Evolutionary conservation across 2,797 vertebrate genomes (phyloP).

Genomic region (Novumbra hubbsi): DNA sequence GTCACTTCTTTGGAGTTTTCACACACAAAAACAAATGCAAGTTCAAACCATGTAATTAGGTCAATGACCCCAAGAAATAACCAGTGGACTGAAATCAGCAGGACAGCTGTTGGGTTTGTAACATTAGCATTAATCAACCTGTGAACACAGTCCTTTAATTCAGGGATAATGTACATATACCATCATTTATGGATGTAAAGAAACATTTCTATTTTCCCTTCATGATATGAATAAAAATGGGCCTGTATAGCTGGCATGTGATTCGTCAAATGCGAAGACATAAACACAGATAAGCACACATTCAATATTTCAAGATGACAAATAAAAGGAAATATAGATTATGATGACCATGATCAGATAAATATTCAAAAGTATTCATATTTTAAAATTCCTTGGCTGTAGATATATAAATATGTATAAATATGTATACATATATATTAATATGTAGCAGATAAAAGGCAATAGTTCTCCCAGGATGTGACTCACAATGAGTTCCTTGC

Average conservation of each 20-base stretch:
- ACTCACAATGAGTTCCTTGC: neutral
- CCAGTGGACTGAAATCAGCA: neutral
- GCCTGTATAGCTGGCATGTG: neutral
- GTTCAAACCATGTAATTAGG: too few species aligned
- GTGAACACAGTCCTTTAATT: neutral
- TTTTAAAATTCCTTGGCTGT: conserved; percentile 4
- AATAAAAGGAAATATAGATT: neutral
- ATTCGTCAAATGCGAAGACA: conserved; percentile 2
- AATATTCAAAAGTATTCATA: conserved; percentile 7
- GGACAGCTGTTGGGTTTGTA: neutral
- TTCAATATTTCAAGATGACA: conserved; percentile 5
- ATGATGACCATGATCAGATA: conserved; percentile 9
- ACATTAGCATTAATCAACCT: neutral
- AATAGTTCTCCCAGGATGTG: neutral
- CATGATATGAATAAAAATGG: neutral
- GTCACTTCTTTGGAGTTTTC: too few species aligned
- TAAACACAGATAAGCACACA: neutral
- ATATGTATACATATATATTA: too few species aligned
- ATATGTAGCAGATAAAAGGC: conserved; percentile 4
- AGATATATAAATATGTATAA: conserved; percentile 7
- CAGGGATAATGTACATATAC: neutral
- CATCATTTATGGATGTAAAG: neutral
- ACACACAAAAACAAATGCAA: too few species aligned
- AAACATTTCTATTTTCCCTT: neutral
- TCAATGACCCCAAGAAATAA: too few species aligned